phyloP scores from a whole-genome alignment of 2,888 invertebrate genomes.

The Yponomeuta sedellus region DNA sequence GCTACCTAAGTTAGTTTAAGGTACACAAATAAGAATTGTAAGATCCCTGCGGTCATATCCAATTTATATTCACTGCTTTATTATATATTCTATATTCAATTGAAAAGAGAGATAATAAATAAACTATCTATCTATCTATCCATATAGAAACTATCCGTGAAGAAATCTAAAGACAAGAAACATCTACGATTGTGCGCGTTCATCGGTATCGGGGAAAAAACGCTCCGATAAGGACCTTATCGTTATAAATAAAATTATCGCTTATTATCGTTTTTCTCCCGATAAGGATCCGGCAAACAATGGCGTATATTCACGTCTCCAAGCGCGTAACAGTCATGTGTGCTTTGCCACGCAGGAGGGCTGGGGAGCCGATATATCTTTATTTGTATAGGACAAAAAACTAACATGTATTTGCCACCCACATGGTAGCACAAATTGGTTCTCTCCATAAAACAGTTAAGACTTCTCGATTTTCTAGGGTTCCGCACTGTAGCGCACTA shows the following conservation, averaged over 20 bases:
- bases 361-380: constrained; percentile 42
- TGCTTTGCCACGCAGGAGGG: constrained; percentile 51
- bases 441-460: constrained; percentile 30
- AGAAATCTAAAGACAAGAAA: neutral
- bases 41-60: too few relatives aligned
- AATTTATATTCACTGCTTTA: too few relatives aligned
- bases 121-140: too few relatives aligned
- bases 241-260: neutral
- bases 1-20: too few relatives aligned
- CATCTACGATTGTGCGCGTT: neutral
- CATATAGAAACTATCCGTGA: neutral
- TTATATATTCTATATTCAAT: too few relatives aligned
- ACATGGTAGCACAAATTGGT: constrained; percentile 46
- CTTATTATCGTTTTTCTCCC: neutral
- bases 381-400: constrained; percentile 32
- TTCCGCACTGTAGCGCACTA: too few relatives aligned
- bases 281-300: neutral
- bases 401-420: constrained; percentile 43
- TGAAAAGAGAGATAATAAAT: too few relatives aligned
- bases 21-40: too few relatives aligned
- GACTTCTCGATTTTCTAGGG: neutral
- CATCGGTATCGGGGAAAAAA: neutral
- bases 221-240: neutral
- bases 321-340: neutral
- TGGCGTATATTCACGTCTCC: neutral